Percentiles rank a stretch among this genome's conserved stretches.
Conservation (phyloP, 2,113 vertebrate species). For the Podilymbus podiceps region DNA sequence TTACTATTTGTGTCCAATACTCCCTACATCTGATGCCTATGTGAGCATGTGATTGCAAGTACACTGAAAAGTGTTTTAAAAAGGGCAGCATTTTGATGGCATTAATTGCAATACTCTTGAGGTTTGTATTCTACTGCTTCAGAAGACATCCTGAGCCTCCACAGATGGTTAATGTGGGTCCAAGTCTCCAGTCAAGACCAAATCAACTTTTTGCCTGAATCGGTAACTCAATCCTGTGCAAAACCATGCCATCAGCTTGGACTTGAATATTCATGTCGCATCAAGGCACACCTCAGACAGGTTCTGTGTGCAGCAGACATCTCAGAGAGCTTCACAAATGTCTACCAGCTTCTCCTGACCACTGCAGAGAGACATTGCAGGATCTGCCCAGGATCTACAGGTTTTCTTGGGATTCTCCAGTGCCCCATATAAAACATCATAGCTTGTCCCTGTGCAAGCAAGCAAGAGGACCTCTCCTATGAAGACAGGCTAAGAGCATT, state of each 20-base stretch:
- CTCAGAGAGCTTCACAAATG: neutral
- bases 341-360: neutral
- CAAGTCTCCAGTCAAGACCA: neutral
- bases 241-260: neutral
- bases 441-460: neutral
- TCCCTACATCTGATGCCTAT: fast-evolving
- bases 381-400: neutral
- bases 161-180: neutral
- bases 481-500: too few species aligned
- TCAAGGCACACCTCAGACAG: neutral
- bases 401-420: neutral
- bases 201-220: neutral
- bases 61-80: neutral
- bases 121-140: neutral
- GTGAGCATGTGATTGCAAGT: neutral
- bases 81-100: neutral
- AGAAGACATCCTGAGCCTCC: neutral
- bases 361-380: neutral
- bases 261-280: neutral
- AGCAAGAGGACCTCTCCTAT: neutral
- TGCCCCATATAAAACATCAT: neutral
- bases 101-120: neutral
- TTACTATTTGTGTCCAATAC: neutral
- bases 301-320: neutral
- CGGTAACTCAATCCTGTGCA: neutral